These are phyloP conservation scores for Amiota minor DNA, from an alignment of 2,888 invertebrate species.

Conservation along the genomic window DNA sequence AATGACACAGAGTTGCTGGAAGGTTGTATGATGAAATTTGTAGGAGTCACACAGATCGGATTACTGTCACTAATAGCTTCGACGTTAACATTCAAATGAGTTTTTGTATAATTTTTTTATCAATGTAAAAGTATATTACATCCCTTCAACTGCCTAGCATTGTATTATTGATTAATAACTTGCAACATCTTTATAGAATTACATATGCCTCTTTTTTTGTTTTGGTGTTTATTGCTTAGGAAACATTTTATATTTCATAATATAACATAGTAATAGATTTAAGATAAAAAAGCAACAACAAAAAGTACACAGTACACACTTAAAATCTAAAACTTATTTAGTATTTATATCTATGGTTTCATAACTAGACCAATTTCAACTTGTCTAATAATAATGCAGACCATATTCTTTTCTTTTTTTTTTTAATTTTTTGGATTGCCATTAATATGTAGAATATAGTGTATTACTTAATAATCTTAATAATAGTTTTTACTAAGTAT, in stretches of 20 bases:
- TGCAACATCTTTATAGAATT: neutral
- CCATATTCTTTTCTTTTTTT: too few relatives aligned
- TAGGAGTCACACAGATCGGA: too few relatives aligned
- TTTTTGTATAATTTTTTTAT: too few relatives aligned
- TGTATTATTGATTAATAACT: neutral
- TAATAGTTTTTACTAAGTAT: neutral
- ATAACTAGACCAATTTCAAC: too few relatives aligned
- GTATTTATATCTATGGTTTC: too few relatives aligned
- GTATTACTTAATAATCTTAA: neutral
- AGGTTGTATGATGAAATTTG: too few relatives aligned
- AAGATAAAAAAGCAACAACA: slow-evolving; percentile 12
- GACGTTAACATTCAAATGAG: too few relatives aligned
- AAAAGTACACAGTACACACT: neutral
- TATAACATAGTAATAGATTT: too few relatives aligned
- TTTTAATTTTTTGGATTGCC: neutral
- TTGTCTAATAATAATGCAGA: too few relatives aligned
- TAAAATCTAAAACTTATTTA: neutral
- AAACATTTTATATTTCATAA: slow-evolving; percentile 50
- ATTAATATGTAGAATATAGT: neutral
- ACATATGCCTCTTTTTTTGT: slow-evolving; percentile 38
- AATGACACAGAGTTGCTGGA: too few relatives aligned
- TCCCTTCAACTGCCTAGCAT: neutral
- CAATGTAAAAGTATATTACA: too few relatives aligned
- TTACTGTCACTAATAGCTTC: too few relatives aligned
- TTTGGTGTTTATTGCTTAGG: slow-evolving; percentile 58